Percentiles rank a stretch among this genome's conserved stretches.
phyloP scores from a whole-genome alignment of 2,113 vertebrate species.

The Corythaixoides concolor region DNA sequence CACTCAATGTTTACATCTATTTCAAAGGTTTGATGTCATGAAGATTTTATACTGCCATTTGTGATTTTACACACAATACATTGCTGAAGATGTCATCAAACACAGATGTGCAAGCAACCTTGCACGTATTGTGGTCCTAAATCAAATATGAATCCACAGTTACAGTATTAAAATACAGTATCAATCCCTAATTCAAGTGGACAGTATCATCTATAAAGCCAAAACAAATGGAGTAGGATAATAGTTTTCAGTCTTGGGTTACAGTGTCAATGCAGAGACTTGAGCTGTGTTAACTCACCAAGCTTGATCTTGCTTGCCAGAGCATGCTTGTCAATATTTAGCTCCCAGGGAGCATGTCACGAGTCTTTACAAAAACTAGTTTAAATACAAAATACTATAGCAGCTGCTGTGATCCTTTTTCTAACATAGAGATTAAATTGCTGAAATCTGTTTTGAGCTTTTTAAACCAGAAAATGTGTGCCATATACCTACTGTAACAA shows the following conservation, averaged over 20 bases:
- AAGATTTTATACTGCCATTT: not conserved
- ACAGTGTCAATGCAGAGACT: constrained; percentile 65
- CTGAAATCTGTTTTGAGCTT: constrained; percentile 63
- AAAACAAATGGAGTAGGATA: constrained; percentile 72
- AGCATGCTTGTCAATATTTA: constrained; percentile 82
- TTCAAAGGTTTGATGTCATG: constrained; percentile 8
- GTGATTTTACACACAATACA: constrained; percentile 14
- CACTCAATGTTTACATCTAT: not conserved
- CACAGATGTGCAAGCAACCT: not conserved
- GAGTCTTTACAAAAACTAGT: constrained; percentile 69
- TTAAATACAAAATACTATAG: constrained; percentile 74
- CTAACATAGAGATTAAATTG: constrained; percentile 78
- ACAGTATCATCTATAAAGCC: constrained; percentile 62
- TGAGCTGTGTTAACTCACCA: constrained; percentile 75
- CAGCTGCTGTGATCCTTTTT: constrained; percentile 78
- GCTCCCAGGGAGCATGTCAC: constrained; percentile 64
- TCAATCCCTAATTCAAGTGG: constrained; percentile 68
- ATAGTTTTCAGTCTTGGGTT: constrained; percentile 72
- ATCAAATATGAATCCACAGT: constrained; percentile 58
- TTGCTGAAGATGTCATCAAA: constrained; percentile 28
- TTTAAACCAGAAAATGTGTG: constrained; percentile 52
- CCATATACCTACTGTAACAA: constrained; percentile 55
- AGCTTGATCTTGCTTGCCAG: constrained; percentile 79
- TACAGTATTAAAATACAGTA: constrained; percentile 51
- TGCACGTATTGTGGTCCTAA: constrained; percentile 19